Conservation (phyloP, 2,797 vertebrate genomes). For the Chromis chromis region DNA sequence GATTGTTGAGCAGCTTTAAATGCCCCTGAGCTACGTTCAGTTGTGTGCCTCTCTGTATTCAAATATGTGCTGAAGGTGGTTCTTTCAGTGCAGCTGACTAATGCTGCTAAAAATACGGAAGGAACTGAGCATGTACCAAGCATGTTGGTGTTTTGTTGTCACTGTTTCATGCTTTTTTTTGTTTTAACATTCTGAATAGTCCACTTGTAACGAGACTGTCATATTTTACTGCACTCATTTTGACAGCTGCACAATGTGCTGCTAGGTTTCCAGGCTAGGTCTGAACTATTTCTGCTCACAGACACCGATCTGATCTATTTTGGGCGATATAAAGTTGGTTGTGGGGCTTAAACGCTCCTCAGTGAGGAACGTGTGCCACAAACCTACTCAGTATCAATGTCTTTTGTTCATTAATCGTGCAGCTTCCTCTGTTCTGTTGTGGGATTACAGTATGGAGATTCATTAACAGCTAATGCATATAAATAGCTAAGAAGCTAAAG, state of each 20-base stretch:
- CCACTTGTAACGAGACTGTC: constrained; percentile 9
- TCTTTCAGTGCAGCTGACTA: constrained; percentile 5
- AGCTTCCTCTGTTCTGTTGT: not conserved
- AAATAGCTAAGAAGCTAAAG: constrained; percentile 1
- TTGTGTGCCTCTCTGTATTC: constrained; percentile 5
- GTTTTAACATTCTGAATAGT: not conserved
- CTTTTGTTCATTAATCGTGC: constrained; percentile 6
- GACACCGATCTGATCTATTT: constrained; percentile 68
- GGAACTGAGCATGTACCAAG: not conserved
- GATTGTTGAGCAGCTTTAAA: constrained; percentile 49
- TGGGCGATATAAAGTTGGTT: constrained; percentile 36
- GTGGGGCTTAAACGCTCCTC: constrained; percentile 42
- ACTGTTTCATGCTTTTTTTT: too few relatives aligned
- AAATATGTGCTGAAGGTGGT: constrained; percentile 46
- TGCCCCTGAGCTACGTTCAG: constrained; percentile 42
- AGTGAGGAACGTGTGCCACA: constrained; percentile 50
- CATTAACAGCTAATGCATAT: not conserved
- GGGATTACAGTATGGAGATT: not conserved
- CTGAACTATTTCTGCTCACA: constrained; percentile 64
- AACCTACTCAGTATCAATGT: constrained; percentile 25
- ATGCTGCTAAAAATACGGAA: not conserved
- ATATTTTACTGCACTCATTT: constrained; percentile 40
- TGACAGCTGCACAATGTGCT: constrained; percentile 25
- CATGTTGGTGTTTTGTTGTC: too few relatives aligned
- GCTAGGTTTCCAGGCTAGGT: constrained; percentile 69